Percentiles rank a stretch among this genome's conserved stretches.
phyloP scores from a whole-genome alignment of 1,140 invertebrate genomes.

The Andrena cerasifolii region DNA sequence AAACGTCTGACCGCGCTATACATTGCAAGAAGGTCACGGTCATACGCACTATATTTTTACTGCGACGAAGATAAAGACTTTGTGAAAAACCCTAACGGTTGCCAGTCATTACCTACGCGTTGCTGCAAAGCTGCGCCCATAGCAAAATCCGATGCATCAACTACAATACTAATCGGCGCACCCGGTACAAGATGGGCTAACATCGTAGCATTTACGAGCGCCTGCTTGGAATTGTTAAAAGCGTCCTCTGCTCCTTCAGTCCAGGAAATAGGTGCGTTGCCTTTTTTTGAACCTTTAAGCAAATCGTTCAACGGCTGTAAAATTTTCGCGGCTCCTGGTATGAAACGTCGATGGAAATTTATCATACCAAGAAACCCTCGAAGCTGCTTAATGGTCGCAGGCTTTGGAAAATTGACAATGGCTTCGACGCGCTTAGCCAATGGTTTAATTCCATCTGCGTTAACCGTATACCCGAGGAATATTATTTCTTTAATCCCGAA shows the following conservation, averaged over 20 bases:
- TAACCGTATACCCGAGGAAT: slow-evolving; percentile 72
- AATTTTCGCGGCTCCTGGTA: slow-evolving; percentile 52
- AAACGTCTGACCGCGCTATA: too few species aligned
- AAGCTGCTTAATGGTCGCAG: slow-evolving; percentile 7
- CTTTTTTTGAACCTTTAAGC: slow-evolving; percentile 41
- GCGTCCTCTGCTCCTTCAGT: slow-evolving; percentile 43
- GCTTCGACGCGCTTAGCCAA: slow-evolving; percentile 64
- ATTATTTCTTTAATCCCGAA: slow-evolving; percentile 57
- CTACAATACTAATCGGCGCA: not conserved
- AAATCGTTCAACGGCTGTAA: slow-evolving; percentile 57
- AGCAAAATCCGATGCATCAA: slow-evolving; percentile 1
- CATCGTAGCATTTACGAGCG: slow-evolving; percentile 54
- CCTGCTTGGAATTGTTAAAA: slow-evolving; percentile 69
- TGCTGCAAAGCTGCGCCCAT: slow-evolving; percentile 6
- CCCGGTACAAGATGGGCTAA: not conserved
- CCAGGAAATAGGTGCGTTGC: slow-evolving; percentile 55
- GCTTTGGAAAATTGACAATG: slow-evolving; percentile 45
- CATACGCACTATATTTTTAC: too few species aligned
- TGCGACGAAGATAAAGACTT: too few species aligned
- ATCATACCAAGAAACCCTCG: slow-evolving; percentile 68
- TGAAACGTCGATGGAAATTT: slow-evolving; percentile 63
- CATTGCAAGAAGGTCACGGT: too few species aligned
- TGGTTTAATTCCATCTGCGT: slow-evolving; percentile 61
- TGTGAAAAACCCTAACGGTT: slow-evolving; percentile 11
- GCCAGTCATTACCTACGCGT: not conserved